A percentile compares a stretch with the other conserved stretches of the same genome.
These are phyloP conservation scores for Apeltes quadracus DNA, from an alignment of 2,113 vertebrate genomes.

Conservation along the genomic window DNA sequence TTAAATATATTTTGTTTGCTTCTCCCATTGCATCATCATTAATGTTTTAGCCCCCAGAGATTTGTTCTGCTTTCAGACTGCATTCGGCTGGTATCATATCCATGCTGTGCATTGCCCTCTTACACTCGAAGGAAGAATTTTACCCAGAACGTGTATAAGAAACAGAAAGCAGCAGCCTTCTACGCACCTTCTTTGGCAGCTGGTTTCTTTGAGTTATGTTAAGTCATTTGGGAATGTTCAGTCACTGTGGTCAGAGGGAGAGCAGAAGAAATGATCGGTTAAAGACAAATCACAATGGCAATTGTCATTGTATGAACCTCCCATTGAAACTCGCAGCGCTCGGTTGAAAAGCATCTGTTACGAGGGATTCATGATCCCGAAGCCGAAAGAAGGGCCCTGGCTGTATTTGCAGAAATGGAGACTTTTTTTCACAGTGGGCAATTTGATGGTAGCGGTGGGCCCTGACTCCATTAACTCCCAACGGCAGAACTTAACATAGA, in stretches of 20 bases:
- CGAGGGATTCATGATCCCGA: neutral
- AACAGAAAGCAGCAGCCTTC: neutral
- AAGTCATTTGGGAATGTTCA: neutral
- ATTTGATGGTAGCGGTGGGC: neutral
- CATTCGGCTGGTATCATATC: neutral
- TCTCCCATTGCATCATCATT: neutral
- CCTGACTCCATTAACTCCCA: neutral
- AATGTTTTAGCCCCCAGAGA: conserved; percentile 31
- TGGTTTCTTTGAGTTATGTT: neutral
- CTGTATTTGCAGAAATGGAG: neutral
- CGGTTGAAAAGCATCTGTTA: neutral
- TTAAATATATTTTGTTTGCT: neutral
- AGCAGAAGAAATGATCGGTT: neutral
- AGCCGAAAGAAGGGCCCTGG: neutral
- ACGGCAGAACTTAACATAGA: too few species aligned
- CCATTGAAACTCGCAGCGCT: neutral
- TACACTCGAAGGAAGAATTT: neutral
- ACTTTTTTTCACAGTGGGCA: neutral
- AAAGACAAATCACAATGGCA: neutral
- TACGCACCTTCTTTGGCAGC: neutral
- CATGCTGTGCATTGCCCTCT: neutral
- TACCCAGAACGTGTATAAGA: neutral
- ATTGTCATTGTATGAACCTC: neutral
- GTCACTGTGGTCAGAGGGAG: neutral
- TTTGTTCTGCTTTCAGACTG: conserved; percentile 24